A percentile compares a stretch with the other conserved stretches of the same genome.
phyloP scores from a whole-genome alignment of 2,113 vertebrate species.

The Sturnus vulgaris region DNA sequence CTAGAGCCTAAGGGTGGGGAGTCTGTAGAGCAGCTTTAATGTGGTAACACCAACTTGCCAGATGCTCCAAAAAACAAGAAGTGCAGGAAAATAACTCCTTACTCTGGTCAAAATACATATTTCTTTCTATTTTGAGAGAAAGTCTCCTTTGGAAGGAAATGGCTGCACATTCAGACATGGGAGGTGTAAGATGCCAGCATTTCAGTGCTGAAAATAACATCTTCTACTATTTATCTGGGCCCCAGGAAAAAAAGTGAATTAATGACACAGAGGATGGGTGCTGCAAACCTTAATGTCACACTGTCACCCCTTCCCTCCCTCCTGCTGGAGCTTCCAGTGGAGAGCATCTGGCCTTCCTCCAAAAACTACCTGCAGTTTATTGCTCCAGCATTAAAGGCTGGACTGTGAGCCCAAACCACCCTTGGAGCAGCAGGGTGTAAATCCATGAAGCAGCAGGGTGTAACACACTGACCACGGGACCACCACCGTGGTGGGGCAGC shows the following conservation, averaged over 20 bases:
- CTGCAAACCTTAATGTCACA: not conserved
- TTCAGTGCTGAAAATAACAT: not conserved
- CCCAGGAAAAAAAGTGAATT: fast-evolving
- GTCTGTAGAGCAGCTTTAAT: not conserved
- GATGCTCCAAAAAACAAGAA: not conserved
- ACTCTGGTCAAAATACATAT: not conserved
- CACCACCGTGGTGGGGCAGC: fast-evolving
- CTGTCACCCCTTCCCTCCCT: not conserved
- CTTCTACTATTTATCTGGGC: not conserved
- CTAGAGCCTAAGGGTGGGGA: not conserved
- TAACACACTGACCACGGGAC: fast-evolving
- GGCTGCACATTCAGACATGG: not conserved
- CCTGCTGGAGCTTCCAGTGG: not conserved
- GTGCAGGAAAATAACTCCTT: not conserved
- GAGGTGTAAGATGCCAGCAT: not conserved
- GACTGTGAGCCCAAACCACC: not conserved
- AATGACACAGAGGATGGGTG: fast-evolving
- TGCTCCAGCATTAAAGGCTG: not conserved
- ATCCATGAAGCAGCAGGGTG: not conserved
- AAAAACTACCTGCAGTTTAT: not conserved
- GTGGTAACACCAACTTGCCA: not conserved
- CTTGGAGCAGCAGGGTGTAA: not conserved
- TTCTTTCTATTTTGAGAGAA: not conserved
- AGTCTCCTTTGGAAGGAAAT: not conserved
- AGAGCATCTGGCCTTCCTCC: not conserved